Evolutionary conservation across 1,140 invertebrate genomes (phyloP), one percentile per base, ranked within the genome.

Genomic region (Leptopilina boulardi): DNA sequence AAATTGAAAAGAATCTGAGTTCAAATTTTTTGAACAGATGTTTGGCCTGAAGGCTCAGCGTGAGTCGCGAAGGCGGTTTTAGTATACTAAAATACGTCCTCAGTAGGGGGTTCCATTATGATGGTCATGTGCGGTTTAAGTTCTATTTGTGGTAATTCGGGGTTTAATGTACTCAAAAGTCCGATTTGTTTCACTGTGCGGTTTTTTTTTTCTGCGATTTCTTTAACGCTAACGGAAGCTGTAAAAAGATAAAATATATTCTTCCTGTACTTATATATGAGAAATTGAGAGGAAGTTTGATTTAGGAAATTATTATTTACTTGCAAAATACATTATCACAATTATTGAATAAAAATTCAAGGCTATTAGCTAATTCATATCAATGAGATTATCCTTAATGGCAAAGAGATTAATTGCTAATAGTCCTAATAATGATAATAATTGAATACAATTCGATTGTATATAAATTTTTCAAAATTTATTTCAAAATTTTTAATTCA

Each of bases 91-190:
- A 91, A 91, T 90, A 89, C 87, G 85, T 90, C 86, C 89, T 85
- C 89, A 87, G 86, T 87, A 84, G 89, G 89, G 89, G 88, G 89
- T 83, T 83, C 87, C 87, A 91, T 91, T 91, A 90, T 91, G 91
- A 91, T 91, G 86, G 88, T 85, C 87, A 86, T 87, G 87, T 88
- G 88, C 85, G 89, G 86, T 88, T 89, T 87, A 90, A 86, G 89
- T 91, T 91, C 89, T 91, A 91, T 91, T 91, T 91, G 89, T 88
- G 87, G 90, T 90, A 87, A 91, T 91, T 89, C 88, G 85, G 88
- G 87, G 88, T 90, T 90, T 90, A 90, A 90, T 90, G 89, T 88
- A 90, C 89, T 87, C 88, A 4, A 80, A 41, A 83, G 71, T 83
- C 84, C 84, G 26, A 66, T 66, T 66, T 66, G 59, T 23, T 66